A percentile compares a stretch with the other conserved stretches of the same genome.
phyloP scores from a whole-genome alignment of 2,113 vertebrate genomes.

The Pycnonotus jocosus region DNA sequence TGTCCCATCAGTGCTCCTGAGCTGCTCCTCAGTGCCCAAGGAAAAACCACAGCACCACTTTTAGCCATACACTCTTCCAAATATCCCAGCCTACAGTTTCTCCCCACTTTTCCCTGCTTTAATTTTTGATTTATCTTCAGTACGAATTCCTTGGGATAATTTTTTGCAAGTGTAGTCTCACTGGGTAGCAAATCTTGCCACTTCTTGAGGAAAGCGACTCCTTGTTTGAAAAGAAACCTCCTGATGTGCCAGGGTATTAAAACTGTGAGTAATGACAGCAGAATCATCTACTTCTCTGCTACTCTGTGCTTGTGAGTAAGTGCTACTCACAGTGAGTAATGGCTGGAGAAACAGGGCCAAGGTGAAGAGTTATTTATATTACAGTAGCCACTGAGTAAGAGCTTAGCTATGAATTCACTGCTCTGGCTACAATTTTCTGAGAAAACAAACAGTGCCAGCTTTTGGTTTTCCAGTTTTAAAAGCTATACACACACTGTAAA shows the following conservation, averaged over 20 bases:
- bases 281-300: background rate
- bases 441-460: slow-evolving; percentile 23
- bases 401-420: slow-evolving; percentile 44
- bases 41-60: background rate
- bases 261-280: background rate
- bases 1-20: background rate
- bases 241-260: background rate
- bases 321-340: slow-evolving; percentile 2
- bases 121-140: background rate
- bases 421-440: slow-evolving; percentile 31
- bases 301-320: background rate
- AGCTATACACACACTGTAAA: background rate
- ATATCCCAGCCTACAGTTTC: background rate
- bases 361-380: slow-evolving; percentile 51
- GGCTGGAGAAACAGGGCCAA: slow-evolving; percentile 18
- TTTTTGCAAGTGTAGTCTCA: background rate
- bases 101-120: background rate
- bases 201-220: background rate
- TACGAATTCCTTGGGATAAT: background rate
- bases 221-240: background rate
- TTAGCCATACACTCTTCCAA: rapidly evolving
- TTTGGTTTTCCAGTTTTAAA: background rate
- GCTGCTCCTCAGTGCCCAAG: background rate
- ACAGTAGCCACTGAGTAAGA: slow-evolving; percentile 40
- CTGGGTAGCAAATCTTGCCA: background rate